Conservation (phyloP, 2,113 vertebrate genomes). For the Pimephales promelas region DNA sequence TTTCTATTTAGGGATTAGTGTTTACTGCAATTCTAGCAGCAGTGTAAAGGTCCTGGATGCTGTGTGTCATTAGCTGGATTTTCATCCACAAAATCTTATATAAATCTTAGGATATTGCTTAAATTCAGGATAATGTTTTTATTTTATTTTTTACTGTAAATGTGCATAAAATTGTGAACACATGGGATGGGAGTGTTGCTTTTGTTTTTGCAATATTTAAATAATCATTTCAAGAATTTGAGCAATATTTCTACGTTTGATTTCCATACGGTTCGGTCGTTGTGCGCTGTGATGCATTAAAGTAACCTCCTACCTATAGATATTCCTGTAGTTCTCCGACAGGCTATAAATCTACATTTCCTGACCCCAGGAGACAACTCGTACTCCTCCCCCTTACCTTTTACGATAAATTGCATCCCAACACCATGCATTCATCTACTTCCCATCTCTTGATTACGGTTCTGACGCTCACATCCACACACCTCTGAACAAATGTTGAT, state of each 20-base stretch:
- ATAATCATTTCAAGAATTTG: neutral
- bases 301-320: neutral
- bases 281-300: neutral
- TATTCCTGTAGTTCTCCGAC: neutral
- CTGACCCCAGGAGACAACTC: neutral
- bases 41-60: neutral
- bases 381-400: neutral
- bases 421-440: neutral
- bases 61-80: neutral
- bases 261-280: neutral
- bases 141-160: neutral
- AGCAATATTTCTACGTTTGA: neutral
- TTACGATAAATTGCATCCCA: neutral
- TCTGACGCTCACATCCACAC: neutral
- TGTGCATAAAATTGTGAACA: neutral
- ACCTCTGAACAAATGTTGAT: neutral
- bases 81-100: neutral
- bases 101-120: neutral
- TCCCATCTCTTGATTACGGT: slow-evolving; percentile 12
- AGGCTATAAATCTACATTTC: neutral
- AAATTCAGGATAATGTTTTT: neutral
- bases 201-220: neutral
- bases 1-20: neutral
- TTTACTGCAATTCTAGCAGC: too few relatives aligned
- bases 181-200: neutral